Evolutionary conservation across 2,888 invertebrate genomes (phyloP).

Genomic region (Papilio demoleus): DNA sequence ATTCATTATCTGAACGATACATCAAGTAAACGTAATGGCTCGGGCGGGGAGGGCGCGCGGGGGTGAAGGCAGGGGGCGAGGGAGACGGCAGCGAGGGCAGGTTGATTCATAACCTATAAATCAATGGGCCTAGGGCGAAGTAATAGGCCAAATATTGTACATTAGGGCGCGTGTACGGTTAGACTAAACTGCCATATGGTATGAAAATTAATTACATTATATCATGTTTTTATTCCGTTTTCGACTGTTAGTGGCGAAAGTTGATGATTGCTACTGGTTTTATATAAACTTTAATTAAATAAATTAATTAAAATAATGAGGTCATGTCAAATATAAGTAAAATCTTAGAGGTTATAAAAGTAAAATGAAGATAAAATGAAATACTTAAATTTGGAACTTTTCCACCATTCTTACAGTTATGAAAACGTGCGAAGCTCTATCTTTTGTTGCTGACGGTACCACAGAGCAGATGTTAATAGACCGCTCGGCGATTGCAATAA

Average conservation of each 20-base stretch:
- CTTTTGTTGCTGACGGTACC: slow-evolving; percentile 21
- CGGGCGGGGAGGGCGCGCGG: slow-evolving; percentile 51
- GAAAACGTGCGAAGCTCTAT: background rate
- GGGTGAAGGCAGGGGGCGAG: slow-evolving; percentile 41
- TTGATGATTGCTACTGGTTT: no score
- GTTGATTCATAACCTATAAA: slow-evolving; percentile 83
- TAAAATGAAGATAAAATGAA: no score
- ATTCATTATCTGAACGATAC: slow-evolving; percentile 81
- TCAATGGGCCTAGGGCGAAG: slow-evolving; percentile 73
- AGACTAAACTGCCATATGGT: slow-evolving; percentile 27
- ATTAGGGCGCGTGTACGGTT: slow-evolving; percentile 51
- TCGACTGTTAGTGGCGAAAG: no score
- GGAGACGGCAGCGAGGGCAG: slow-evolving; percentile 55
- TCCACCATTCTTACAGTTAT: no score
- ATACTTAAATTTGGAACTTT: no score
- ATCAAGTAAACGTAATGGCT: slow-evolving; percentile 67
- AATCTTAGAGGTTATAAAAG: no score
- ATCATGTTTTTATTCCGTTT: background rate
- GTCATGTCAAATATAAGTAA: no score
- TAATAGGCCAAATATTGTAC: slow-evolving; percentile 80
- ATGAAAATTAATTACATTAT: background rate
- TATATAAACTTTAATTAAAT: no score
- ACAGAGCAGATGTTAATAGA: slow-evolving; percentile 33
- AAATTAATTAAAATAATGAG: no score
- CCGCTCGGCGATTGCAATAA: slow-evolving; percentile 30